A percentile compares a stretch with the other conserved stretches of the same genome.
These are phyloP conservation scores for Heliothis virescens DNA, from an alignment of 1,140 invertebrate genomes.

Conservation along the genomic window DNA sequence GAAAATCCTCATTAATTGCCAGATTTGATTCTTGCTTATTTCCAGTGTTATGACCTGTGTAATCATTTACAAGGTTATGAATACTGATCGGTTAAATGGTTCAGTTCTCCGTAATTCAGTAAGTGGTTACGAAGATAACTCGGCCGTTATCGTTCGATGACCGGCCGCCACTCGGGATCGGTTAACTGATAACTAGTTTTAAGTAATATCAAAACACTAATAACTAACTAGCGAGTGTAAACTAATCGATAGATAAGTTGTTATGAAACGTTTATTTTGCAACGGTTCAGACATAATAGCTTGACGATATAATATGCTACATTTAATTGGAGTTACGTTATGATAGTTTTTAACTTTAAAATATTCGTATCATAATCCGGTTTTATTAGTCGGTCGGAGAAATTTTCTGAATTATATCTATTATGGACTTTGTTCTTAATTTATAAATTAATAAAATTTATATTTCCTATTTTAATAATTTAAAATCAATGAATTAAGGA, in stretches of 20 bases:
- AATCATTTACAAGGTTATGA: constrained; percentile 8
- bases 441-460: background rate
- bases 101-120: constrained; percentile 49
- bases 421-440: background rate
- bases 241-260: constrained; percentile 36
- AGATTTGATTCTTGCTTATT: constrained; percentile 9
- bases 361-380: constrained; percentile 16
- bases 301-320: background rate
- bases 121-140: constrained; percentile 59
- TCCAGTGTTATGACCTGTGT: constrained; percentile 23
- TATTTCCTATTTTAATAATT: background rate
- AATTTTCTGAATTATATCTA: background rate
- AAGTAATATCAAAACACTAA: constrained; percentile 24
- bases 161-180: constrained; percentile 44
- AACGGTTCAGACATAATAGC: constrained; percentile 7
- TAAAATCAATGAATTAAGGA: background rate
- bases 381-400: background rate
- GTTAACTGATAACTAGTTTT: constrained; percentile 41
- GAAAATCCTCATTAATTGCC: background rate
- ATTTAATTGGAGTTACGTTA: constrained; percentile 4
- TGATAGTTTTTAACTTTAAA: background rate
- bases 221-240: constrained; percentile 15
- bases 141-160: constrained; percentile 65
- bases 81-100: constrained; percentile 37
- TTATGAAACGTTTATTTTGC: constrained; percentile 38